Conservation (phyloP, 2,113 vertebrate genomes). For the Ptyas mucosa region DNA sequence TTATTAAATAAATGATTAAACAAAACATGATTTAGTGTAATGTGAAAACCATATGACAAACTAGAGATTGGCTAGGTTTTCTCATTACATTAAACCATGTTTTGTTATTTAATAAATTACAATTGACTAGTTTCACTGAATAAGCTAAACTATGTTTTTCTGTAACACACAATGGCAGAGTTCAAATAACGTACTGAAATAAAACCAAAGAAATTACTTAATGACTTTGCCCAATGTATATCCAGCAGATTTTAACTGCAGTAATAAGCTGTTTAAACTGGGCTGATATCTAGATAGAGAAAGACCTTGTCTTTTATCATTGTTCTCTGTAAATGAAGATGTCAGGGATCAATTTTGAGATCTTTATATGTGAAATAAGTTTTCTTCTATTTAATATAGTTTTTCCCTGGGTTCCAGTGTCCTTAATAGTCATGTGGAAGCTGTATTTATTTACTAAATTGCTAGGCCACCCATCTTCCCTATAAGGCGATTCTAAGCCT, state of each 20-base stretch:
- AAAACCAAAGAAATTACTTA: background rate
- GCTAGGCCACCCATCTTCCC: background rate
- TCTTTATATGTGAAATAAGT: background rate
- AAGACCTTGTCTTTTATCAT: background rate
- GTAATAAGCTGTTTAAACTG: background rate
- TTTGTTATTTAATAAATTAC: background rate
- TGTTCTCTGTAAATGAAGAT: background rate
- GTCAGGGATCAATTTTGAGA: background rate
- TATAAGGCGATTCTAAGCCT: background rate
- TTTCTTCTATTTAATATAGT: background rate
- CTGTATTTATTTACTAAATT: background rate
- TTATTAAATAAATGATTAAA: background rate
- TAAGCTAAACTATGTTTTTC: background rate
- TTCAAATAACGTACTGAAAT: background rate
- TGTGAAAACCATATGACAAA: background rate
- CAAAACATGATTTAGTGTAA: background rate
- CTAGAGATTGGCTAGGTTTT: background rate
- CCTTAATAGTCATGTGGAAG: background rate
- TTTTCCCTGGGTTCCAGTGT: background rate
- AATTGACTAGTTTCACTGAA: background rate
- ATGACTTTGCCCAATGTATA: background rate
- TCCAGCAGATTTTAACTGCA: background rate
- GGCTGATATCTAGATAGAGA: background rate
- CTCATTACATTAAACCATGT: background rate
- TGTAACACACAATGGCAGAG: background rate